Evolutionary conservation across 2,113 vertebrate genomes (phyloP).

Genomic region (Struthio camelus): DNA sequence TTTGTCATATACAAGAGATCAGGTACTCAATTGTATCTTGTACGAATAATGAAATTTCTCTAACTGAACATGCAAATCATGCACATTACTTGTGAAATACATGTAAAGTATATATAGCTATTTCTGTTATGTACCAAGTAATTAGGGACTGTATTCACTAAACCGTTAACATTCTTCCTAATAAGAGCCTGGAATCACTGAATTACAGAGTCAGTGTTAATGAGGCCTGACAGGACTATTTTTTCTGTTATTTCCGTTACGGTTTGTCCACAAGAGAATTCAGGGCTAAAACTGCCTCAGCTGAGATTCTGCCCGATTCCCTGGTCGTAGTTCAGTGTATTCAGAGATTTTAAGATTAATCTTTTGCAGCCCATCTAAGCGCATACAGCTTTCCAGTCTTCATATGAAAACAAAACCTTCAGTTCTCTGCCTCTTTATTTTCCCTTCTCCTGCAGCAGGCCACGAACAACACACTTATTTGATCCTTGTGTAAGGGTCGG

Average conservation of each 20-base stretch:
- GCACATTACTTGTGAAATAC: neutral
- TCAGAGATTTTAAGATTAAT: neutral
- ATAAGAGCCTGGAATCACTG: neutral
- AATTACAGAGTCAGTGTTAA: neutral
- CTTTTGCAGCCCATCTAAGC: neutral
- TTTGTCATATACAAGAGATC: neutral
- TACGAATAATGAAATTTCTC: neutral
- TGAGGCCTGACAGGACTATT: neutral
- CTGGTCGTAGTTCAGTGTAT: neutral
- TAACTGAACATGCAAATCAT: neutral
- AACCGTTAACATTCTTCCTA: neutral
- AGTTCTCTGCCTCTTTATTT: neutral
- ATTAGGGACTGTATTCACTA: neutral
- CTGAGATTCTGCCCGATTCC: neutral
- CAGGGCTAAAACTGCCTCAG: neutral
- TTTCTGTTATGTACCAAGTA: neutral
- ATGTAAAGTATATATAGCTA: neutral
- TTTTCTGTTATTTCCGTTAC: neutral
- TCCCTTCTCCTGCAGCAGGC: neutral
- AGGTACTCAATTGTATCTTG: accelerated
- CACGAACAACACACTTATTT: neutral
- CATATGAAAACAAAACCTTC: neutral
- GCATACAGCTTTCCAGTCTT: neutral
- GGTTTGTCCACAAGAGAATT: neutral
- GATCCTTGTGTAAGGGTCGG: neutral